Percentiles rank a stretch among this genome's conserved stretches.
Conservation (phyloP, 1,140 invertebrate species). For the Platyscapa corneri region DNA sequence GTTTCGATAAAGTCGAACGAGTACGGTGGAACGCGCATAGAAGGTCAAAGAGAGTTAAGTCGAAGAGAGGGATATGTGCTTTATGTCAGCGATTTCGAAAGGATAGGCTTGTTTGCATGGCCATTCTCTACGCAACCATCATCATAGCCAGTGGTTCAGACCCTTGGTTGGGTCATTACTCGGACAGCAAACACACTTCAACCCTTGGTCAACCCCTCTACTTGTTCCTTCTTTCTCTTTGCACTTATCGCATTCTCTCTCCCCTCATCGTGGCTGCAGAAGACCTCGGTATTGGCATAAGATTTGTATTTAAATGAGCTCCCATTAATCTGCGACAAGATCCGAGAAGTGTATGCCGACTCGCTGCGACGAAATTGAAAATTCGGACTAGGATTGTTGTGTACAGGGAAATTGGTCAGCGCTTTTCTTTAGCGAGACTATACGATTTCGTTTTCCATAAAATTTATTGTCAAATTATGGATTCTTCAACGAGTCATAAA, state of each 20-base stretch:
- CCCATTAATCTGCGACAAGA: slow-evolving; percentile 70
- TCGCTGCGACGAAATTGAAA: slow-evolving; percentile 35
- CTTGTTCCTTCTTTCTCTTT: slow-evolving; percentile 56
- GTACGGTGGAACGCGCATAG: neutral
- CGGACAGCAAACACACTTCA: slow-evolving; percentile 74
- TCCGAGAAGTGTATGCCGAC: neutral
- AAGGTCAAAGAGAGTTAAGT: neutral
- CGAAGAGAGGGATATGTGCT: slow-evolving; percentile 43
- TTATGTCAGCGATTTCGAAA: slow-evolving; percentile 56
- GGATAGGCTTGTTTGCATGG: slow-evolving; percentile 71
- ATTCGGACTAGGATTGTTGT: slow-evolving; percentile 6
- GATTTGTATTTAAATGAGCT: slow-evolving; percentile 76
- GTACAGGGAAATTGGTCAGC: slow-evolving; percentile 47
- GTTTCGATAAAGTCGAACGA: slow-evolving; percentile 38
- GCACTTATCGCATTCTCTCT: slow-evolving; percentile 57
- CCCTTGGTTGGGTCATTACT: slow-evolving; percentile 73
- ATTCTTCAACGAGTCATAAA: slow-evolving; percentile 1
- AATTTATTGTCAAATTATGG: slow-evolving; percentile 33
- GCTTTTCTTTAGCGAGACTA: slow-evolving; percentile 5
- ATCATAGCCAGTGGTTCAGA: slow-evolving; percentile 60
- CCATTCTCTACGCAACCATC: slow-evolving; percentile 68
- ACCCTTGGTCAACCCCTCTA: slow-evolving; percentile 66
- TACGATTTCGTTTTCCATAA: neutral
- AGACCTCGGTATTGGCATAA: slow-evolving; percentile 70
- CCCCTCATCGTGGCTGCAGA: neutral